A percentile compares a stretch with the other conserved stretches of the same genome.
Conservation (phyloP, 2,797 vertebrate genomes). For the Anniella stebbinsi region DNA sequence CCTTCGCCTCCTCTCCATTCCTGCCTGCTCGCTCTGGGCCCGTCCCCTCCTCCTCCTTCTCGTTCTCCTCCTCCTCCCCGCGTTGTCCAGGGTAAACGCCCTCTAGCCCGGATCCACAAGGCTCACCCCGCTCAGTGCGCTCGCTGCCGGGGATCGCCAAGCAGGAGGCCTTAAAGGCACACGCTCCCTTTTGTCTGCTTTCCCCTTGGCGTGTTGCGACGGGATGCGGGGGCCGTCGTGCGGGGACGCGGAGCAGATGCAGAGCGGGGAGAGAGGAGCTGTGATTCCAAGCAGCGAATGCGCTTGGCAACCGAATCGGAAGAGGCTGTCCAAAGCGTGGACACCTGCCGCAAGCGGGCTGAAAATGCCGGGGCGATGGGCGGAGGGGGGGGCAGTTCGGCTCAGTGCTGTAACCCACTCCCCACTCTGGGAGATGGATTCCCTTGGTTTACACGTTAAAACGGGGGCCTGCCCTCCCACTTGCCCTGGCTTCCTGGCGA, state of each 20-base stretch:
- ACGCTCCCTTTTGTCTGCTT: slow-evolving; percentile 69
- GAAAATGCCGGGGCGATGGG: background rate
- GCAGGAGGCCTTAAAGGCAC: slow-evolving; percentile 75
- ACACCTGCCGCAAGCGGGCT: background rate
- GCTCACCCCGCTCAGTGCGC: slow-evolving; percentile 64
- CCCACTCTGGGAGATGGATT: background rate
- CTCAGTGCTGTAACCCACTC: background rate
- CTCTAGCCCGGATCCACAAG: slow-evolving; percentile 80
- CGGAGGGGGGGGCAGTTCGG: background rate
- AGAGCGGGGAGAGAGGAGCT: background rate
- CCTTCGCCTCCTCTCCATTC: slow-evolving; percentile 32
- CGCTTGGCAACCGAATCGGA: background rate
- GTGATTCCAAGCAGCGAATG: background rate
- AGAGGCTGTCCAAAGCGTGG: background rate
- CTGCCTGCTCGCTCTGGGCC: slow-evolving; percentile 45
- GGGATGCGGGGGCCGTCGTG: slow-evolving; percentile 8
- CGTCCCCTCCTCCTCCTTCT: slow-evolving; percentile 53
- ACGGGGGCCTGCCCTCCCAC: background rate
- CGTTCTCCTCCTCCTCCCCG: slow-evolving; percentile 57
- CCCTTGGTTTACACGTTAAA: background rate
- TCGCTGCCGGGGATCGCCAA: slow-evolving; percentile 49
- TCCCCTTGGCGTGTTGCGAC: slow-evolving; percentile 31
- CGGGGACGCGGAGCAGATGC: background rate
- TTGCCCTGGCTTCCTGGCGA: background rate
- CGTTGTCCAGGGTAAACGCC: slow-evolving; percentile 76